A percentile compares a stretch with the other conserved stretches of the same genome.
phyloP scores from a whole-genome alignment of 2,888 invertebrate genomes.

The Erebia epiphron region DNA sequence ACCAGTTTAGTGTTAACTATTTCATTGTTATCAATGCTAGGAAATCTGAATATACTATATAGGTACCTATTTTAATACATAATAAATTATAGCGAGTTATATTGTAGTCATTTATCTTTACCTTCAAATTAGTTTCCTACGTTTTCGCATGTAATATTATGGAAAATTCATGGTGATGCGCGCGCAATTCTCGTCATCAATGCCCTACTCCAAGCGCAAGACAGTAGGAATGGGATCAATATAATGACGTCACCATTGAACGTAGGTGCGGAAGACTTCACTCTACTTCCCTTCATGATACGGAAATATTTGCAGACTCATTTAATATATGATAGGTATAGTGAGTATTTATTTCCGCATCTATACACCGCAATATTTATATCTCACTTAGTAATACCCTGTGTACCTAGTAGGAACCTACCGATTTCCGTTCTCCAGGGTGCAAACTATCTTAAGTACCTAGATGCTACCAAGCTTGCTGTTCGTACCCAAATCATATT shows the following conservation, averaged over 20 bases:
- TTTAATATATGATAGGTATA: constrained; percentile 33
- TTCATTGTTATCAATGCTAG: not conserved
- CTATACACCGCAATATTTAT: not conserved
- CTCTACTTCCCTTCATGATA: constrained; percentile 51
- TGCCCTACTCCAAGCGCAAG: constrained; percentile 55
- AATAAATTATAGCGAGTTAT: not conserved
- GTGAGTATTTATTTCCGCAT: constrained; percentile 34
- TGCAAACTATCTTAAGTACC: too few relatives aligned
- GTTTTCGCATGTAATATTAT: not conserved
- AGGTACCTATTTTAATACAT: not conserved
- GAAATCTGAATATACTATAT: not conserved
- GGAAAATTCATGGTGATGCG: constrained; percentile 42
- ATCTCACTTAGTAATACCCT: not conserved
- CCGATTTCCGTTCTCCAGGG: too few relatives aligned
- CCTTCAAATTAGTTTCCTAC: not conserved
- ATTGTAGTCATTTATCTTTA: constrained; percentile 4
- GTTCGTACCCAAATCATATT: not conserved
- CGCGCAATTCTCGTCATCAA: constrained; percentile 54
- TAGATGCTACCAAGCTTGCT: not conserved
- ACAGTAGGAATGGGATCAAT: constrained; percentile 64
- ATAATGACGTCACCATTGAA: constrained; percentile 78
- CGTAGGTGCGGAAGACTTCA: constrained; percentile 48
- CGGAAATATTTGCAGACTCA: constrained; percentile 45
- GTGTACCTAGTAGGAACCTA: too few relatives aligned
- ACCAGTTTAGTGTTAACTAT: constrained; percentile 29